Base-by-base conservation (phyloP, 2,797 vertebrate genomes). In the Propithecus deckenii region DNA sequence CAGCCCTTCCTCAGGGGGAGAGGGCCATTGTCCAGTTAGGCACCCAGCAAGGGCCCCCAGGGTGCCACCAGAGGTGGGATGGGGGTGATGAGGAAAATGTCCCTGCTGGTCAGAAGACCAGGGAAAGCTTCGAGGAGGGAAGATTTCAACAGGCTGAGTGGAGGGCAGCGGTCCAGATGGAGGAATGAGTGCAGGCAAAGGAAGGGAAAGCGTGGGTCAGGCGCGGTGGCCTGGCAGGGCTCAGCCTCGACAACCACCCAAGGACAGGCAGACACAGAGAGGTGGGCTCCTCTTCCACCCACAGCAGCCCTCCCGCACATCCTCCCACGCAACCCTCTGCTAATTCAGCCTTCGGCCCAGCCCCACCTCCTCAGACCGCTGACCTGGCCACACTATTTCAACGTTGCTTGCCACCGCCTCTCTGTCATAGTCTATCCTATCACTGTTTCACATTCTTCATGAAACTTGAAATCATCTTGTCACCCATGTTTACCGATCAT, bases 1-100 rank as follows among this genome's bases (percentile, higher is more conserved):
- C 48, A 76, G 71, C 48, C 88, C 89, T 81, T 72, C 75, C 57
- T 80, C 35, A 76, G 69, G 78, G 28, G 59, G 69, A 86, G 43
- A 80, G 57, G 46, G 35, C 13, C 2, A 43, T 23, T 75, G 57
- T 38, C 67, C n/a, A 88, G 71, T 30, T 57, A 63, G 85, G 46
- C 32, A 46, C 46, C 43, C 14, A 50, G 48, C 80, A 20, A 52
- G 59, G 71, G 74, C 50, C 81, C 8, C 13, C 25, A 22, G 87
- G 15, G 43, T 2, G 43, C 41, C 9, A 35, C 48, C 35, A 25
- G 1, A 1, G 14, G 48, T 30, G 52, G 35, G 41, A 59, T 20
- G 46, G 38, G 28, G 74, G 69, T 41, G 48, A 57, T 2, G 22
- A 92, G 50, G n/a, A 69, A 46, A 50, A 55, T 67, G n/a, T 38